Conservation (phyloP, 2,797 vertebrate species). For the Typhlichthys eigenmanni region DNA sequence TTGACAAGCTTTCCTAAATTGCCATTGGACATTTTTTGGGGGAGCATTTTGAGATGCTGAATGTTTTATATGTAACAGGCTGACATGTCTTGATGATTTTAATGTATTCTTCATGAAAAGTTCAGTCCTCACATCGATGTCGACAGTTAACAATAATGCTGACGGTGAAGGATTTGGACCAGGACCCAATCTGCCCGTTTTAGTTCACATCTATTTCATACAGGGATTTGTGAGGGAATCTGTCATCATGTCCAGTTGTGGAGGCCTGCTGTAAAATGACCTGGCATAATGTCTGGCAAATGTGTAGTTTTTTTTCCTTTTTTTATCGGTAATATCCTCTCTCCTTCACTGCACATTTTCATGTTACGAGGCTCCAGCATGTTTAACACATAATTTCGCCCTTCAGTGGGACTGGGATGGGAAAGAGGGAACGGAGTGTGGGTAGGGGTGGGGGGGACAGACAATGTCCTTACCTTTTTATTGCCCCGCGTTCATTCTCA, state of each 20-base stretch:
- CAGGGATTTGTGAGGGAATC: slow-evolving; percentile 41
- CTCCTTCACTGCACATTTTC: slow-evolving; percentile 57
- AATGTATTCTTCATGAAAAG: slow-evolving; percentile 4
- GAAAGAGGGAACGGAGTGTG: slow-evolving; percentile 34
- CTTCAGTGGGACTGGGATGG: slow-evolving; percentile 48
- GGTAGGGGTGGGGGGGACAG: slow-evolving; percentile 7
- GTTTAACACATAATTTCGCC: slow-evolving; percentile 73
- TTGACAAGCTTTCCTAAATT: slow-evolving; percentile 22
- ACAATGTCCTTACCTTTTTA: slow-evolving; percentile 70
- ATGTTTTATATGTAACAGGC: slow-evolving; percentile 4
- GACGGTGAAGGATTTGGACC: neutral
- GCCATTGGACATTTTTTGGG: slow-evolving; percentile 5
- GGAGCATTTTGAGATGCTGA: slow-evolving; percentile 10
- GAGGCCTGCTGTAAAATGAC: slow-evolving; percentile 47
- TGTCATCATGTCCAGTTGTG: slow-evolving; percentile 28
- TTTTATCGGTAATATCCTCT: slow-evolving; percentile 52
- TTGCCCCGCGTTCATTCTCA: slow-evolving; percentile 61
- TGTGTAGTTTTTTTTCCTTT: slow-evolving; percentile 41
- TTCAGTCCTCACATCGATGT: neutral
- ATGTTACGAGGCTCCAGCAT: slow-evolving; percentile 65
- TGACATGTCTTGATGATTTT: slow-evolving; percentile 4
- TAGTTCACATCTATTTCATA: slow-evolving; percentile 24
- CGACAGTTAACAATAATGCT: neutral
- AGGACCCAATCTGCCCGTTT: slow-evolving; percentile 6
- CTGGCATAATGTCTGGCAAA: slow-evolving; percentile 38